Base-by-base conservation (phyloP, 2,113 vertebrate genomes). In the Halcyon malimbica region DNA sequence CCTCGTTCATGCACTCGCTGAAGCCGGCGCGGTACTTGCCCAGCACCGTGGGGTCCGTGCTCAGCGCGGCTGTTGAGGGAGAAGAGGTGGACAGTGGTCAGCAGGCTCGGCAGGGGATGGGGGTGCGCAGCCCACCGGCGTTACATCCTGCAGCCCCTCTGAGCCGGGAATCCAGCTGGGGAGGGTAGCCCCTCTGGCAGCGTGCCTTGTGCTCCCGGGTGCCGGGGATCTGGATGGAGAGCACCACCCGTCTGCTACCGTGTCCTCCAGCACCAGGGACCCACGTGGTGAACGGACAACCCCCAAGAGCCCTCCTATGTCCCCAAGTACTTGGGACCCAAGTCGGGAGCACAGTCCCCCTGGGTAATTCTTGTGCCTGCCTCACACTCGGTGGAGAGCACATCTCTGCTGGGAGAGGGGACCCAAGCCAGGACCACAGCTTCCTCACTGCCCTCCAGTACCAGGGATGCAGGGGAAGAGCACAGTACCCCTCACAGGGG, bases 1-100 rank as follows among this genome's bases (percentile, higher is more conserved):
- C 99, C 95, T 99, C 99, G 31, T 99, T 99, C 99, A 99, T 99
- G 97, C 99, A 99, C 96, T 99, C 99, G 42, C 99, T 99, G 98
- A 99, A 99, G 90, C 99, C 99, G 0, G 99, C 99, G 10, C 99
- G 98, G 97, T 99, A 99, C 93, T 99, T 99, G 60, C 99, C 99
- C 96, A 99, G 94, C 57, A 99, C 99, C 1, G 99, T 99, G 53
- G 99, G 99, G 94, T 99, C 99, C 10, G 99, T 99, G 97, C 98
- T 99, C 25, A 99, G 97, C 3, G 99, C 99, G 4, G 99, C 99
- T 99, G 98, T 4, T 3, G 62, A 48, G 64, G 17, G 54, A 84
- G 67, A 92, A 50, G 16, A 97, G 74, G 11, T 4, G 18, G 60
- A 81, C 41, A 37, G 73, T 1, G 1, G 65, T 97, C 91, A 94